Percentiles rank a stretch among this genome's conserved stretches.
These are phyloP conservation scores for Tolmerus cingulatus DNA, from an alignment of 2,888 invertebrate species.

Conservation along the genomic window DNA sequence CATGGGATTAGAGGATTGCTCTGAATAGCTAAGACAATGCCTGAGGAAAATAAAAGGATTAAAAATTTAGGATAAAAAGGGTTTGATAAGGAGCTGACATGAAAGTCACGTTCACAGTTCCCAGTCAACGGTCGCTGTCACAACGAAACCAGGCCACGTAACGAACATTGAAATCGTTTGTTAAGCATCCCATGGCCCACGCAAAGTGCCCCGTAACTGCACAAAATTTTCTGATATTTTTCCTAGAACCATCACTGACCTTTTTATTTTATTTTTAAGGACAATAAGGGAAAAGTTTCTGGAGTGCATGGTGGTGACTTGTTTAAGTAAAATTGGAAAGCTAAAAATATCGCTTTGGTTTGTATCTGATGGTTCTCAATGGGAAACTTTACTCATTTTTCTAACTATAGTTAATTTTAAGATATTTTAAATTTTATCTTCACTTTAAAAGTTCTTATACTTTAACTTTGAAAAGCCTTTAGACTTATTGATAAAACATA, in stretches of 20 bases:
- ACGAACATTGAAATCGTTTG: background rate
- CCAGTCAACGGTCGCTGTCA: background rate
- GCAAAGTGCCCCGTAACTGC: background rate
- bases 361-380: background rate
- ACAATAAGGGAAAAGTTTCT: background rate
- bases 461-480: too few species aligned
- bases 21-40: background rate
- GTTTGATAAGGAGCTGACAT: background rate
- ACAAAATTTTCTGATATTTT: background rate
- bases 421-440: too few species aligned
- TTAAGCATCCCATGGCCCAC: background rate
- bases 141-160: background rate
- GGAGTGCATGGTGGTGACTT: background rate
- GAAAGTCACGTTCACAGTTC: background rate
- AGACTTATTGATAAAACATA: too few species aligned
- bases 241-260: background rate
- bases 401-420: too few species aligned
- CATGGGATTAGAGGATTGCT: background rate
- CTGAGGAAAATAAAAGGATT: background rate
- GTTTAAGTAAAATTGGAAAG: background rate
- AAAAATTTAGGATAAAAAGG: background rate
- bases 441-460: too few species aligned
- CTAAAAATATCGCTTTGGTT: background rate
- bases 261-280: background rate
- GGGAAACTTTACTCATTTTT: background rate